Base-by-base conservation (phyloP, 1,140 invertebrate genomes). In the Metaphire vulgaris region DNA sequence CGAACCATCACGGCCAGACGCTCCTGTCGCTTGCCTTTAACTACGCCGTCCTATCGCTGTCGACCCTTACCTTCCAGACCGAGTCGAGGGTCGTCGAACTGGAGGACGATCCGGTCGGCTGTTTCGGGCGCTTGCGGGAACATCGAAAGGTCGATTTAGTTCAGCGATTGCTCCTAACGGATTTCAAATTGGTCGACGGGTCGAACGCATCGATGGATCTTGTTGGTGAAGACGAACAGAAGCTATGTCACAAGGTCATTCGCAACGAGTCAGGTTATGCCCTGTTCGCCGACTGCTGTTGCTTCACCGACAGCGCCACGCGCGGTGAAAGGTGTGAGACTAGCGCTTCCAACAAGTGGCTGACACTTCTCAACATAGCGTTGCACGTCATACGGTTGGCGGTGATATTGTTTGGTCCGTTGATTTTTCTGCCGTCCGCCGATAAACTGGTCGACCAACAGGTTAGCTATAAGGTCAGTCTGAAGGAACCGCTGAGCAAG, bases 11-110 rank as follows among this genome's bases (percentile, higher is more conserved):
- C 72, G 84, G 84, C 1, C 80, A 82, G 34, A 85, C 84, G 1
- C 71, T 85, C 30, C 79, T 85, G 14, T 83, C 83, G 76, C 73
- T 85, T 33, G 82, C 83, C 0, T 85, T 85, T 69, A 81, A 85
- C 74, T 85, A 84, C 76, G 83, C 83, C 71, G 80, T 85, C 21
- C 74, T 85, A 16, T 85, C 83, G 16, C 80, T 85, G 79, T 81
- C 81, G 33, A 84, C 84, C 29, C 83, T 32, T 14, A 77, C 76
- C 21, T 76, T 77, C 28, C 72, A 72, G 16, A 70, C 67, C 0
- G 64, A 12, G n/a, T 67, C 70, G 14, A 74, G 80, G 0, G 65
- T 79, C 0, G 77, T 85, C 2, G 71, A 75, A 6, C 69, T 85
- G 6, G 34, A 68, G 31, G 83, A 85, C 77, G 56, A 30, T 15